Evolutionary conservation across 2,888 invertebrate genomes (phyloP).

Genomic region (Acanthacorydalis orientalis): DNA sequence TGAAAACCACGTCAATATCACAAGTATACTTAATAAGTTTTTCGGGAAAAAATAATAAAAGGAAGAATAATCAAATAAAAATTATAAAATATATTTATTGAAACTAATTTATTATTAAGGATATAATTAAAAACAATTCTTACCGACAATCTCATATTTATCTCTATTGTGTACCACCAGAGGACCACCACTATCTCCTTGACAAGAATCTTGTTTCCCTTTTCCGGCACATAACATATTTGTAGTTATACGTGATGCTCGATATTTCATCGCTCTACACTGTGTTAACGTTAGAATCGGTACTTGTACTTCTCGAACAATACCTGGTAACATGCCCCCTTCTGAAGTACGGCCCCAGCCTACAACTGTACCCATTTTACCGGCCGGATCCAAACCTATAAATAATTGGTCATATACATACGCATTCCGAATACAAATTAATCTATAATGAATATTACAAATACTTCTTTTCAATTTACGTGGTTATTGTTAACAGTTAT

Average conservation of each 20-base stretch:
- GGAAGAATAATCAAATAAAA: no score
- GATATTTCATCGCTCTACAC: slow-evolving; percentile 69
- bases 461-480: no score
- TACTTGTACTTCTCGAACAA: slow-evolving; percentile 70
- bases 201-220: slow-evolving; percentile 69
- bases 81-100: no score
- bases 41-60: no score
- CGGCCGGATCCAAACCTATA: slow-evolving; percentile 46
- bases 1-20: no score
- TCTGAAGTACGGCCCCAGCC: slow-evolving; percentile 78
- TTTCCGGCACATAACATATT: slow-evolving; percentile 79
- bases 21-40: no score
- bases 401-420: slow-evolving; percentile 1
- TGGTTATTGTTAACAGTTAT: no score
- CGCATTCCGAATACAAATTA: no score
- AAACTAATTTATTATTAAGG: no score
- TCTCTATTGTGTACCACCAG: slow-evolving; percentile 57
- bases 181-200: slow-evolving; percentile 80
- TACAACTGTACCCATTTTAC: slow-evolving; percentile 59
- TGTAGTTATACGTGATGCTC: slow-evolving; percentile 62
- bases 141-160: slow-evolving; percentile 65
- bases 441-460: no score
- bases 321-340: slow-evolving; percentile 59
- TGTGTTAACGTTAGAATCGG: slow-evolving; percentile 65
- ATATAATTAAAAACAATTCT: slow-evolving; percentile 15